Base-by-base conservation (phyloP, 2,888 invertebrate genomes). In the Hecatera dysodea region DNA sequence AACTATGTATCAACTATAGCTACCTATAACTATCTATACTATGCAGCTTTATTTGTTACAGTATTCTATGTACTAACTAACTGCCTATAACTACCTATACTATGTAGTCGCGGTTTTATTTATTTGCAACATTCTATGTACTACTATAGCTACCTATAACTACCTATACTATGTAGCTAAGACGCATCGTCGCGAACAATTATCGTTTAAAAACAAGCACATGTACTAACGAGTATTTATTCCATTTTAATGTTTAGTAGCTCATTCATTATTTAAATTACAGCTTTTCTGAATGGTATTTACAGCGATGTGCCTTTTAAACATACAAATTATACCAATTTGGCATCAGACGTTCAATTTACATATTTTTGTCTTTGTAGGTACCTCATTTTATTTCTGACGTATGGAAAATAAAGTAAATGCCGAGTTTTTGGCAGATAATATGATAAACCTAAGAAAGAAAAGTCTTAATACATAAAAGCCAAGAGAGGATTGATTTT, bases 311-410 rank as follows among this genome's bases (percentile, higher is more conserved):
- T 56, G 27, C 59, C 57, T 56, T 81, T 78, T 64, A 57, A 52
- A 64, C 29, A 52, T 68, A 68, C 56, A 83, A 81, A 81, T 75
- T 66, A 62, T 48, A 62, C 64, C 65, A 68, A 84, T 78, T 72
- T 52, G 55, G 55, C 11, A 44, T 55, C 55, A 59, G 56, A 64
- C 53, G n/a, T 39, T 19, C 42, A 68, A 83, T 82, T 81, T 78
- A 50, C 75, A 84, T 78, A 61, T 63, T 77, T 57, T 55, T 63
- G n/a, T 15, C 0, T 50, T 53, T 44, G 19, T 59, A 39, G 42
- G 2, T 24, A 36, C 36, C 29, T 52, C 19, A 22, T 57, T 79
- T 74, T 65, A 22, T 46, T 44, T 15, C 0, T 12, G 7, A 55
- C 24, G 11, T 44, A 64, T 50, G 7, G 0, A 24, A 57, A 48